Percentiles rank a stretch among this genome's conserved stretches.
These are phyloP conservation scores for Perizoma flavofasciatum DNA, from an alignment of 2,888 invertebrate species.

Conservation along the genomic window DNA sequence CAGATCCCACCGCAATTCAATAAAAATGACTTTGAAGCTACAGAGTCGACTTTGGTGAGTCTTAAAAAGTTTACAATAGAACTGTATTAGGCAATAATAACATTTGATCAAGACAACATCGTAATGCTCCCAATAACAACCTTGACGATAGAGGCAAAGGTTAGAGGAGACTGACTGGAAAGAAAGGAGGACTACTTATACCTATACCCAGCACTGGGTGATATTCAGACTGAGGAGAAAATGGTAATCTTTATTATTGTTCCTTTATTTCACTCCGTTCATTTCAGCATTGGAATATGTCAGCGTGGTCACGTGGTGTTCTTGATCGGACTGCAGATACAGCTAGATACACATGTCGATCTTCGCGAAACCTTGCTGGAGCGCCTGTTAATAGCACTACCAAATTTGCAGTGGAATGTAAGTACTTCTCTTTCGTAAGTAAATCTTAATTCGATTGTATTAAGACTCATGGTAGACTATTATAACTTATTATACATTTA, in stretches of 20 bases:
- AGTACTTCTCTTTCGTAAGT: conserved; percentile 64
- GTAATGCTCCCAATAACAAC: too few species aligned
- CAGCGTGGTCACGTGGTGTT: conserved; percentile 90
- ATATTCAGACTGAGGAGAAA: too few species aligned
- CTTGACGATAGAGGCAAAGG: too few species aligned
- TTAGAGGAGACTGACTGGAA: too few species aligned
- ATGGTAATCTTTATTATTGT: too few species aligned
- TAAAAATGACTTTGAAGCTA: conserved; percentile 94
- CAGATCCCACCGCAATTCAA: conserved; percentile 89
- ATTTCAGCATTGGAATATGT: conserved; percentile 91
- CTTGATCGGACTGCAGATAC: conserved; percentile 91
- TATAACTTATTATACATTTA: too few species aligned
- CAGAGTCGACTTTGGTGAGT: conserved; percentile 90
- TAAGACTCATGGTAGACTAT: too few species aligned
- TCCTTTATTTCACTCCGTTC: not conserved
- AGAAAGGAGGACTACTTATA: too few species aligned
- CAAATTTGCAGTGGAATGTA: conserved; percentile 95
- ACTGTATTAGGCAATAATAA: too few species aligned
- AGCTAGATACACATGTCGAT: conserved; percentile 92
- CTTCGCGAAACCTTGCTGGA: conserved; percentile 90
- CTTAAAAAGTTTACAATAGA: not conserved
- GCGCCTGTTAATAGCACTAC: conserved; percentile 92
- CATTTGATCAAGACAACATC: too few species aligned
- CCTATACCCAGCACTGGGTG: too few species aligned
- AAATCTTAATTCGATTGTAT: not conserved